Evolutionary conservation across 53 echinoderm and acorn worm species (phyloP).

Genomic region (Luidia sarsii): DNA sequence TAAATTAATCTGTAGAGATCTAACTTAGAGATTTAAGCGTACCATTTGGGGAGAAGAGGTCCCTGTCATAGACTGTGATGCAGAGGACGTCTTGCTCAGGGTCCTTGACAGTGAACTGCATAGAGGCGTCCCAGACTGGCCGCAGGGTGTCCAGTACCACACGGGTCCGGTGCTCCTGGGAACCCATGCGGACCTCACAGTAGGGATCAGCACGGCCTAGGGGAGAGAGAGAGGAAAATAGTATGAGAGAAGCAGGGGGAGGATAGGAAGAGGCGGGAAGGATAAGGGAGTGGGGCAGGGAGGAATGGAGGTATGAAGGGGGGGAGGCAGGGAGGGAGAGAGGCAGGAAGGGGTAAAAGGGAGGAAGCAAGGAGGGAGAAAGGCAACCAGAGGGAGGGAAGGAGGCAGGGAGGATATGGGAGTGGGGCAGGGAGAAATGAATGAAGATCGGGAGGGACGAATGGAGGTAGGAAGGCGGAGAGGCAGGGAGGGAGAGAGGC

Average conservation of each 20-base stretch:
- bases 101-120: slow-evolving; percentile 97
- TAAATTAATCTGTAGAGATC: too few relatives aligned
- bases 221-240: too few relatives aligned
- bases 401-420: not conserved
- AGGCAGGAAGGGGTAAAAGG: not conserved
- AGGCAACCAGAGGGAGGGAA: not conserved
- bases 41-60: slow-evolving; percentile 96
- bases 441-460: too few relatives aligned
- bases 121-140: slow-evolving; percentile 90
- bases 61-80: slow-evolving; percentile 93
- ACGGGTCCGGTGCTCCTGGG: slow-evolving; percentile 91
- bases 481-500: too few relatives aligned
- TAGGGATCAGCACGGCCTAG: slow-evolving; percentile 91
- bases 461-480: too few relatives aligned
- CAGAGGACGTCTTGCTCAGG: slow-evolving; percentile 88
- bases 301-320: not conserved
- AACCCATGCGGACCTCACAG: slow-evolving; percentile 94
- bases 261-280: too few relatives aligned
- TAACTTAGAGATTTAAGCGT: not conserved
- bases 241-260: too few relatives aligned
- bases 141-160: slow-evolving; percentile 84
- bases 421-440: too few relatives aligned
- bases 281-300: too few relatives aligned
- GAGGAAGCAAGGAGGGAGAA: not conserved
- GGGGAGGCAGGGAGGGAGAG: not conserved